These are phyloP conservation scores for Lasioglossum leucozonium DNA, from an alignment of 2,888 invertebrate species.

Conservation along the genomic window DNA sequence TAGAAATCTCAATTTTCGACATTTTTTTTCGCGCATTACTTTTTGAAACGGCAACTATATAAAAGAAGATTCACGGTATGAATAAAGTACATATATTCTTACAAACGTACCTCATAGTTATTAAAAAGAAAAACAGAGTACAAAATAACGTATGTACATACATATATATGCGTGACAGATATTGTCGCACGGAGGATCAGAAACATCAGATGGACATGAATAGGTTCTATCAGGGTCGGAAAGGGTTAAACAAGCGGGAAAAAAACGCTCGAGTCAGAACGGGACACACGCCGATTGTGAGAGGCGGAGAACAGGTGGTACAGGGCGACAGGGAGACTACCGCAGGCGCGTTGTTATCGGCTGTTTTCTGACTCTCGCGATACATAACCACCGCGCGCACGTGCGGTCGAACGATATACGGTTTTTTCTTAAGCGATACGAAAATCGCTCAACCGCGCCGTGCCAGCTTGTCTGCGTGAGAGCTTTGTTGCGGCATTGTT, in stretches of 20 bases:
- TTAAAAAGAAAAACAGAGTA: not conserved
- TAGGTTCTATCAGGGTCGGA: not conserved
- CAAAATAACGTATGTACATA: not conserved
- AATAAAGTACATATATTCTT: too few species aligned
- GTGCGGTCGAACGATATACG: conserved; percentile 24
- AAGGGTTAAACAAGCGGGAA: conserved; percentile 1
- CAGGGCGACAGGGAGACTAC: not conserved
- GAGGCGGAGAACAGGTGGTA: not conserved
- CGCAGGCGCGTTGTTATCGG: conserved; percentile 31
- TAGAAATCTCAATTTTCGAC: not conserved
- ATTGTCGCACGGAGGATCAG: not conserved
- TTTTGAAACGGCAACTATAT: not conserved
- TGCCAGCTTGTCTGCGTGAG: conserved; percentile 37
- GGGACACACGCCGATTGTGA: not conserved
- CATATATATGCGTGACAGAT: not conserved
- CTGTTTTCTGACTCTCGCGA: conserved; percentile 34
- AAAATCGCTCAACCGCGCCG: conserved; percentile 37
- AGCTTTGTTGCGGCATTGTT: conserved; percentile 56
- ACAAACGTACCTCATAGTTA: not conserved
- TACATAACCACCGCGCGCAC: not conserved
- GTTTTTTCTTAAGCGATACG: conserved; percentile 47
- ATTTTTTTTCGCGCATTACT: not conserved
- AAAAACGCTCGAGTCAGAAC: not conserved
- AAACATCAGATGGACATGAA: not conserved
- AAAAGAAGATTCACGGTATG: not conserved